Percentiles rank a stretch among this genome's conserved stretches.
phyloP scores from a whole-genome alignment of 2,797 vertebrate species.

The Sebastes cheni region DNA sequence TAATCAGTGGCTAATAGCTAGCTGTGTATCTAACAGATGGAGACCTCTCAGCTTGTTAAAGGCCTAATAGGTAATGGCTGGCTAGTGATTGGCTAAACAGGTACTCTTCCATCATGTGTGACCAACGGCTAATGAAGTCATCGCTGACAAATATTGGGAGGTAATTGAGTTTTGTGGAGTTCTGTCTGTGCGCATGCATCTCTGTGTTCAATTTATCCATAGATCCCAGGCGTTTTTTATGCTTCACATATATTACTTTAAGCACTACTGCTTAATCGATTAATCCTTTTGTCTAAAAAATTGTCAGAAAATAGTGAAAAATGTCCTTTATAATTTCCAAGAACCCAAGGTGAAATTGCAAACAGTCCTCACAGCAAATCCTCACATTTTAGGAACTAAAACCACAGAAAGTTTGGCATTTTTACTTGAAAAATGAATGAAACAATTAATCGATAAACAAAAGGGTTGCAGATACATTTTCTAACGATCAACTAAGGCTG shows the following conservation, averaged over 20 bases:
- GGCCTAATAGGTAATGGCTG: constrained; percentile 53
- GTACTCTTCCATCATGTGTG: constrained; percentile 64
- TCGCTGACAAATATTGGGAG: constrained; percentile 37
- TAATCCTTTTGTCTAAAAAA: neutral
- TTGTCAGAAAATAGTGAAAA: neutral
- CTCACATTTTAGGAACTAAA: neutral
- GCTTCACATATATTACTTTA: neutral
- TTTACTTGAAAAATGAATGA: neutral
- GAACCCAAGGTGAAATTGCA: neutral
- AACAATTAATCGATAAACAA: no score
- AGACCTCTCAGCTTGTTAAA: constrained; percentile 47
- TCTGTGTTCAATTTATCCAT: neutral
- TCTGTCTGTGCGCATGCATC: neutral
- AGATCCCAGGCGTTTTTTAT: neutral
- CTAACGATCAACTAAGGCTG: no score
- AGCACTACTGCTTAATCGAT: neutral
- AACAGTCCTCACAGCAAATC: neutral
- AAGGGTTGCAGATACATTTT: neutral
- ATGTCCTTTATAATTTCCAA: neutral
- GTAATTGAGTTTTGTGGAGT: constrained; percentile 37
- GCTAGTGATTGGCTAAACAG: constrained; percentile 38
- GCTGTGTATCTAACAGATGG: constrained; percentile 39
- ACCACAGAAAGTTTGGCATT: no score
- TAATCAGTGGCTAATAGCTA: constrained; percentile 25
- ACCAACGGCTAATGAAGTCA: constrained; percentile 60